Conservation (phyloP, 2,113 vertebrate species). For the Hymenochirus boettgeri region DNA sequence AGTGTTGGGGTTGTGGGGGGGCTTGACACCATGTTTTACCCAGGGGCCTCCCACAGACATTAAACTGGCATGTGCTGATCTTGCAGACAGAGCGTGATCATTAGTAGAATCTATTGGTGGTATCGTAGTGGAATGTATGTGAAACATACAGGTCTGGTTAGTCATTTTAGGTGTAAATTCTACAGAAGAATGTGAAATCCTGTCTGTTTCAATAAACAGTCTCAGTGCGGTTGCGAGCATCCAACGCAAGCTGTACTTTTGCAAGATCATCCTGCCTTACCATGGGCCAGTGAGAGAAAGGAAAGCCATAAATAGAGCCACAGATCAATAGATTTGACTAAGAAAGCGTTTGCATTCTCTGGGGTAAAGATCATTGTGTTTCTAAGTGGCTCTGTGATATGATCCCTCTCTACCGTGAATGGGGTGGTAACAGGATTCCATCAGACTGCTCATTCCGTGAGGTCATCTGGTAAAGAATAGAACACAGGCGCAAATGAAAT, state of each 20-base stretch:
- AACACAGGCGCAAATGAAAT: conserved; percentile 56
- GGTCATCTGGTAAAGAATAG: conserved; percentile 72
- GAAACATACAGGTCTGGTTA: no score
- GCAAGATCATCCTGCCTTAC: conserved; percentile 53
- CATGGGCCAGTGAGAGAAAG: conserved; percentile 57
- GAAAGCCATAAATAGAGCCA: conserved; percentile 85
- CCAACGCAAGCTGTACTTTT: conserved; percentile 54
- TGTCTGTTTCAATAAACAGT: conserved; percentile 53
- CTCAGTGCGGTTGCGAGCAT: conserved; percentile 45
- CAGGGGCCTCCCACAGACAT: no score
- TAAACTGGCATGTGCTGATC: no score
- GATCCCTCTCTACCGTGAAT: conserved; percentile 76
- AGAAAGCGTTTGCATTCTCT: conserved; percentile 79
- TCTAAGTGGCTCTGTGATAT: conserved; percentile 84
- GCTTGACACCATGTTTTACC: no score
- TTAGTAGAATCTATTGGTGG: no score
- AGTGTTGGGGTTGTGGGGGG: no score
- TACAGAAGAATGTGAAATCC: conserved; percentile 18
- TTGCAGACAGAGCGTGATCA: no score
- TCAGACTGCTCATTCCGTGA: conserved; percentile 66
- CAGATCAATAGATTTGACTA: conserved; percentile 83
- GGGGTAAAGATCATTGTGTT: conserved; percentile 81
- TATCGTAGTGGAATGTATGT: no score
- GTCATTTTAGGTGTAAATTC: no score
- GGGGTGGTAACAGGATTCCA: conserved; percentile 75